A percentile compares a stretch with the other conserved stretches of the same genome.
Conservation (phyloP, 2,113 vertebrate genomes). For the Myotis brandtii region DNA sequence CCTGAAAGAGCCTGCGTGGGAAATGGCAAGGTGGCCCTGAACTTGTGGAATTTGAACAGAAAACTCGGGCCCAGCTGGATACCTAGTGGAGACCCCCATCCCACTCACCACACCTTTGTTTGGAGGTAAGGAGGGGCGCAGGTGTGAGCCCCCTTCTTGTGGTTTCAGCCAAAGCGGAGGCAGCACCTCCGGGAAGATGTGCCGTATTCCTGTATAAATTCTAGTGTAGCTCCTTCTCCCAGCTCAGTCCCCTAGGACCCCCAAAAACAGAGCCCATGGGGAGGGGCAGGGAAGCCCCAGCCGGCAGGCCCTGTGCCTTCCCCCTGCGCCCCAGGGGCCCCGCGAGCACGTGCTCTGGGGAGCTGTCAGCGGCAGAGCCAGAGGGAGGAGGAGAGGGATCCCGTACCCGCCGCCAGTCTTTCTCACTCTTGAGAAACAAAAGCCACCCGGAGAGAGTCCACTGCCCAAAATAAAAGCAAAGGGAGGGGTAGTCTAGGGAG, state of each 20-base stretch:
- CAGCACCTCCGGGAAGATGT: not conserved
- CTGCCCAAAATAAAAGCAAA: not conserved
- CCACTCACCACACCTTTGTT: not conserved
- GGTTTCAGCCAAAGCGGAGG: not conserved
- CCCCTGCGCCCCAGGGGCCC: not conserved
- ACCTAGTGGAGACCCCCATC: not conserved
- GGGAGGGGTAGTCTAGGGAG: not conserved
- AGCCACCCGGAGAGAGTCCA: not conserved
- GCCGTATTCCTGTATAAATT: not conserved
- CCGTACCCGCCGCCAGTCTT: not conserved
- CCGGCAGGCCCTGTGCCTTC: not conserved
- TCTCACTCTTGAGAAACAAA: constrained; percentile 3
- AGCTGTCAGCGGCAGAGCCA: not conserved
- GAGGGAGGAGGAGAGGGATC: not conserved
- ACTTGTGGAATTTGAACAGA: not conserved
- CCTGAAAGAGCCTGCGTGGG: not conserved
- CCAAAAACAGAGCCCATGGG: not conserved
- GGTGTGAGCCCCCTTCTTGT: not conserved
- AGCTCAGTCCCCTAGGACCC: not conserved
- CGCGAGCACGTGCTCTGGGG: not conserved
- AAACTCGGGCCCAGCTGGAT: not conserved
- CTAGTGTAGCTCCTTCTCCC: not conserved
- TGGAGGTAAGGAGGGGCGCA: not conserved
- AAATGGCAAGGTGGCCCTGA: not conserved
- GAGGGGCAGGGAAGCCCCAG: not conserved